Conservation (phyloP, 2,797 vertebrate genomes). For the Manis javanica region DNA sequence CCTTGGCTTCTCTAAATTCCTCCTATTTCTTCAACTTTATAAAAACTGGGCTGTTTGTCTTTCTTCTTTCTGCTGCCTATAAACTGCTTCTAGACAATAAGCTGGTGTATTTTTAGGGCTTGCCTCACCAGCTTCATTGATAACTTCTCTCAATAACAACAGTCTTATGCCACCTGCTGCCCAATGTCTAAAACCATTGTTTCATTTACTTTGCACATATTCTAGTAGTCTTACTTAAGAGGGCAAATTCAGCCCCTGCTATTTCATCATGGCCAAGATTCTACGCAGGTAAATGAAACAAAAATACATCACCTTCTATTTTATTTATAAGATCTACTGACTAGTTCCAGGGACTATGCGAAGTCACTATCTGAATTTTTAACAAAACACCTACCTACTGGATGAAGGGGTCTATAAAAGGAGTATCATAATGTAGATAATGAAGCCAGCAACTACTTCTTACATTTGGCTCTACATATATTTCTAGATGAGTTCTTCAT, state of each 20-base stretch:
- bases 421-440: background rate
- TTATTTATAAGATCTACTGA: conserved; percentile 5
- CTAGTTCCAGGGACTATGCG: background rate
- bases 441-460: background rate
- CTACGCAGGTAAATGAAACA: background rate
- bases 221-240: background rate
- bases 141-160: background rate
- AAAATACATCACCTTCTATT: background rate
- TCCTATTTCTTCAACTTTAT: background rate
- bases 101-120: background rate
- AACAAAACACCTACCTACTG: background rate
- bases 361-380: background rate
- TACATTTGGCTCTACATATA: background rate
- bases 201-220: background rate
- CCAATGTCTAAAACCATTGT: background rate
- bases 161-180: background rate
- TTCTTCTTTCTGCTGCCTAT: background rate
- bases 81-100: conserved; percentile 1
- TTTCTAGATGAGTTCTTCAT: background rate
- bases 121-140: background rate
- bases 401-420: background rate
- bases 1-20: background rate
- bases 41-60: background rate
- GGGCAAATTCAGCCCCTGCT: background rate
- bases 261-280: background rate